Base-by-base conservation (phyloP, 1,140 invertebrate genomes). In the Orussus abietinus region DNA sequence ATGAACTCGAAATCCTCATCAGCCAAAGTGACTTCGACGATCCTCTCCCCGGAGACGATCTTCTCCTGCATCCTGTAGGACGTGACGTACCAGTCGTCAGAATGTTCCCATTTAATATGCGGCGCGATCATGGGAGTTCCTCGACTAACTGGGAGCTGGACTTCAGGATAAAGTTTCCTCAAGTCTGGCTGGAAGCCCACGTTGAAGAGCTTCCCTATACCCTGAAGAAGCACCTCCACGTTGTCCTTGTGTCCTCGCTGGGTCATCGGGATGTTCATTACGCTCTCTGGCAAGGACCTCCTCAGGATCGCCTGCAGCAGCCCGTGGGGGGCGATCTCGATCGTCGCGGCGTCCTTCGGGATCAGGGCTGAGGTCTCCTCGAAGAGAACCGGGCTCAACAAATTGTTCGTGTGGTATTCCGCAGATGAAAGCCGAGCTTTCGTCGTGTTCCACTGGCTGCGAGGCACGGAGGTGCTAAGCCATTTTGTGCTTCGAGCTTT, bases 381-480 rank as follows among this genome's bases (percentile, higher is more conserved):
- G 57, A 96, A 96, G 1, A 92, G 69, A 0, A 96, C 92, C 12
- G 88, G 82, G 49, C 71, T 83, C 28, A 93, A 66, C 4, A 96
- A 71, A 66, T 96, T 97, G 62, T 96, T 95, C 0, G 92, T 92
- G 58, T 93, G 90, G 61, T 98, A 98, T 53, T 92, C 88, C 3
- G 92, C 84, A 0, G 90, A 95, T 0, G 84, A 92, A 7, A 80
- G 59, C 39, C 80, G 75, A 1, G 84, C 82, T 4, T 80, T 64
- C 0, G 82, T 62, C 3, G 79, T 74, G n/a, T 81, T 77, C 92
- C 91, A 95, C n/a, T 81, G 54, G 1, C 59, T 59, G 56, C 90
- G 83, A 0, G 84, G 81, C 14, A 93, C 81, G 1, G 92, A 96
- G 0, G 90, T 85, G 51, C 88, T 91, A 1, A 96, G 66, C 93